phyloP scores from a whole-genome alignment of 2,113 vertebrate genomes.

The Macrotus californicus region DNA sequence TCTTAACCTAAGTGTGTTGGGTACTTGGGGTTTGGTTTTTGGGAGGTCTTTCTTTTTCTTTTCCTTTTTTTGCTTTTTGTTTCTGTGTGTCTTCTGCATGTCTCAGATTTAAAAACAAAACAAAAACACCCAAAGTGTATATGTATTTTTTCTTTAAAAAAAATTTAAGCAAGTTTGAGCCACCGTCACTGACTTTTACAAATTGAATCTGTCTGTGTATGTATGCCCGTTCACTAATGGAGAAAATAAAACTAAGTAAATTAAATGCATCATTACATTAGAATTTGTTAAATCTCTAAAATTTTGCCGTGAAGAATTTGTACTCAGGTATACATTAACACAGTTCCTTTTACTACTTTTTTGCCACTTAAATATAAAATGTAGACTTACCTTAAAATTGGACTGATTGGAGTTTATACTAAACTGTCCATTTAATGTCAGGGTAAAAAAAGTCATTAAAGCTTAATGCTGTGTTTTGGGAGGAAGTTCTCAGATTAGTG shows the following conservation, averaged over 20 bases:
- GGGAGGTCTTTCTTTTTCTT: too few relatives aligned
- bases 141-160: background rate
- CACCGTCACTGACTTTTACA: background rate
- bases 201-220: background rate
- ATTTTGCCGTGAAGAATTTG: background rate
- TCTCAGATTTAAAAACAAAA: background rate
- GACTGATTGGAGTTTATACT: background rate
- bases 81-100: background rate
- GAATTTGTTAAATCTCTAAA: background rate
- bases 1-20: background rate
- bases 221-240: background rate
- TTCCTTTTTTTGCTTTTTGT: background rate
- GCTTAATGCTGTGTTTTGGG: background rate
- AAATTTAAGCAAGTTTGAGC: background rate
- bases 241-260: background rate
- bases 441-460: background rate
- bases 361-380: background rate
- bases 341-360: background rate
- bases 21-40: background rate
- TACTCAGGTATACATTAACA: background rate
- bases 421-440: background rate
- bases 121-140: background rate
- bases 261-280: background rate
- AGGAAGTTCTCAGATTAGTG: background rate
- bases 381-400: background rate